Conservation (phyloP, 1,140 invertebrate species). For the Dendrolimus punctatus region DNA sequence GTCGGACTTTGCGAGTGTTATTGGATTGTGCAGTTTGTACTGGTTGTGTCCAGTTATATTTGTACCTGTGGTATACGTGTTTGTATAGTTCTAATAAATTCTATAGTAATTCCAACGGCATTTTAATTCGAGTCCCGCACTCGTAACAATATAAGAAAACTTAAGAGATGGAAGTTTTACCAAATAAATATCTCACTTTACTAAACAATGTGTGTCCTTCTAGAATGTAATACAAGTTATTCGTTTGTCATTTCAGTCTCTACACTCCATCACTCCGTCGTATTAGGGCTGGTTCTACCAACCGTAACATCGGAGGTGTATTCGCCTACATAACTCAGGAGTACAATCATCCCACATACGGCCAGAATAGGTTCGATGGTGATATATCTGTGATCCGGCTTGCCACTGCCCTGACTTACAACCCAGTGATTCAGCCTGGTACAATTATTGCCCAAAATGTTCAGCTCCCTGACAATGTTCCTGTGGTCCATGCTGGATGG, state of each 20-base stretch:
- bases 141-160: too few relatives aligned
- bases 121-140: too few relatives aligned
- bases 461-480: constrained; percentile 23
- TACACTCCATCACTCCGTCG: constrained; percentile 23
- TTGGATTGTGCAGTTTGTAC: too few relatives aligned
- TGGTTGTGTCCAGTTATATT: too few relatives aligned
- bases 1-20: too few relatives aligned
- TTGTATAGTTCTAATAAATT: too few relatives aligned
- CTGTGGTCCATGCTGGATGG: constrained; percentile 42
- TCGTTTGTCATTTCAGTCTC: constrained; percentile 11
- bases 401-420: constrained; percentile 15
- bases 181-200: too few relatives aligned
- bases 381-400: constrained; percentile 37
- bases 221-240: not conserved
- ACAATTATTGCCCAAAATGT: constrained; percentile 18
- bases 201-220: not conserved
- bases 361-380: constrained; percentile 19
- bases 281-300: constrained; percentile 32
- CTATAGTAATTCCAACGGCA: too few relatives aligned
- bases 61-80: too few relatives aligned
- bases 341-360: constrained; percentile 35
- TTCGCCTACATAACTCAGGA: constrained; percentile 14
- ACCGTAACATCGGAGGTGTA: constrained; percentile 30
- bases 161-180: not conserved
- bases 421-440: constrained; percentile 23